Conservation (phyloP, 2,113 vertebrate species). For the Nettapus auritus region DNA sequence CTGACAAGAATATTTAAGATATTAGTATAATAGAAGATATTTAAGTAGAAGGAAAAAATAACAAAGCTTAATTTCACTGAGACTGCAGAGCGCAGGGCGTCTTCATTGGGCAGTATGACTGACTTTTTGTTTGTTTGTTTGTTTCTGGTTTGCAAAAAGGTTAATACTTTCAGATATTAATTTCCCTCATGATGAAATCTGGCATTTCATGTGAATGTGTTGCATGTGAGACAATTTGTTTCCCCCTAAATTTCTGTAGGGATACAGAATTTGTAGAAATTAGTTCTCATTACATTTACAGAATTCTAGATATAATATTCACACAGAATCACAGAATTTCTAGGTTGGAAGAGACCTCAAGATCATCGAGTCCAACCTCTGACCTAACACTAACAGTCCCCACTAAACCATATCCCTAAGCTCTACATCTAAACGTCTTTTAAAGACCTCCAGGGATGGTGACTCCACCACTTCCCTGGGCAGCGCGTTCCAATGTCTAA, state of each 20-base stretch:
- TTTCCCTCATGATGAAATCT: not conserved
- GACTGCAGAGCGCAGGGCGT: not conserved
- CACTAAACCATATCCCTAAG: too few species aligned
- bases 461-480: too few species aligned
- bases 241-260: not conserved
- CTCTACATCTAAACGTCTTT: too few species aligned
- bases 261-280: not conserved
- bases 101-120: not conserved
- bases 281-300: not conserved
- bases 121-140: not conserved
- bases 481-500: too few species aligned
- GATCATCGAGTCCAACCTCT: too few species aligned
- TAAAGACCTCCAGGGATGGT: too few species aligned
- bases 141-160: not conserved
- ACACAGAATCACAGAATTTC: too few species aligned
- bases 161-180: not conserved
- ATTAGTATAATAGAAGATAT: not conserved
- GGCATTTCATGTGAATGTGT: not conserved
- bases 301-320: not conserved
- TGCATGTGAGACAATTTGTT: fast-evolving
- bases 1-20: too few species aligned
- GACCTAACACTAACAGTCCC: too few species aligned
- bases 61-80: not conserved
- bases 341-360: too few species aligned
- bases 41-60: not conserved